Evolutionary conservation across 2,797 vertebrate genomes (phyloP), one percentile per base, ranked within the genome.

Genomic region (Brachyalestes nurse): DNA sequence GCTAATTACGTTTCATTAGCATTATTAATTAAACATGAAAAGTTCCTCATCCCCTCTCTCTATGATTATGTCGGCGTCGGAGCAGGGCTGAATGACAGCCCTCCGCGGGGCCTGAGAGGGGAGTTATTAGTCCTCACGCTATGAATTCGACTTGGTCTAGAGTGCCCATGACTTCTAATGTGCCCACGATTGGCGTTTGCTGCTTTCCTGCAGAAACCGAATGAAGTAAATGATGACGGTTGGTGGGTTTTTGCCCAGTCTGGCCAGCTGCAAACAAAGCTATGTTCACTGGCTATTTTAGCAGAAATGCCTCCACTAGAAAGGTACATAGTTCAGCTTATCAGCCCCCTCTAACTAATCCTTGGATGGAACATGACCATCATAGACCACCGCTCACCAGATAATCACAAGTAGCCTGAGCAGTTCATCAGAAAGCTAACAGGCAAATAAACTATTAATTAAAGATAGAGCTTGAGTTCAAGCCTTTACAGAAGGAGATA

Each of bases 11-110:
- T 91, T 94, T 93, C 90, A 95, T 95, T 94, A 94, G 93, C 92
- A 92, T 93, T 93, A 95, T 94, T 94, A 95, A 95, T 93, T 94
- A 95, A 94, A 94, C 92, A 94, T 92, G 91, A 93, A 94, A 93
- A 91, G 88, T 90, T 91, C 88, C 90, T 90, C 90, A 89, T 93
- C 92, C 60, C 25, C 92, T 89, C 91, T 91, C 87, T 85, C 88
- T 91, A 90, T 92, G 91, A 91, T 91, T 88, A 88, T 84, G 83
- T 90, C 84, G 84, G 87, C 86, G 88, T 91, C 89, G 87, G 89
- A 90, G 90, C 87, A 84, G 85, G 70, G 72, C 53, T 77, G 88
- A 89, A 53, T 92, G 91, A 91, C 91, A 90, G 86, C 84, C 87
- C 85, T 89, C 85, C 61, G 74, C 76, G 71, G 80, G 81, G 81